These are phyloP conservation scores for Oxytorus armatus DNA, from an alignment of 2,888 invertebrate genomes.

Conservation along the genomic window DNA sequence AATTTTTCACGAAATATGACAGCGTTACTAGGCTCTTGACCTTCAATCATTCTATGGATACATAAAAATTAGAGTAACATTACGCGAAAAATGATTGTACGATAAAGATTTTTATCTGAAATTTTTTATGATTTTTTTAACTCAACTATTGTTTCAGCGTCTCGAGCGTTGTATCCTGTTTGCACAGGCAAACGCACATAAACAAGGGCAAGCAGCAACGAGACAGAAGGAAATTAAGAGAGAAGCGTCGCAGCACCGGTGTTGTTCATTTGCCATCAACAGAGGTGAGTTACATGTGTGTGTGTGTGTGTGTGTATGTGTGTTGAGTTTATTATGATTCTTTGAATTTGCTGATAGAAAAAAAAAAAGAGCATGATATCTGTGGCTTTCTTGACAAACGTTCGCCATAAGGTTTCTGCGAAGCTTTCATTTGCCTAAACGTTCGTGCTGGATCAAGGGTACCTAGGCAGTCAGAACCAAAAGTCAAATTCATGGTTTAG, in stretches of 20 bases:
- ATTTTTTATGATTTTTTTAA: not conserved
- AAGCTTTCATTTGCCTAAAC: slow-evolving; percentile 17
- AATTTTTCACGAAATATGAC: no score
- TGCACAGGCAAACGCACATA: slow-evolving; percentile 84
- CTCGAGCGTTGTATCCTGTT: slow-evolving; percentile 78
- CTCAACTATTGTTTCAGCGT: slow-evolving; percentile 73
- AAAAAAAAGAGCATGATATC: slow-evolving; percentile 47
- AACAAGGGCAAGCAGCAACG: slow-evolving; percentile 86
- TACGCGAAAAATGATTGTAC: no score
- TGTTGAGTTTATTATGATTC: not conserved
- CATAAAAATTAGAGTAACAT: no score
- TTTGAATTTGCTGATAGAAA: slow-evolving; percentile 7
- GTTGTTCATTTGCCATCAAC: slow-evolving; percentile 87
- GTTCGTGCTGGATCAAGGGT: slow-evolving; percentile 1
- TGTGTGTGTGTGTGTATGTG: not conserved
- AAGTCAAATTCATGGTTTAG: not conserved
- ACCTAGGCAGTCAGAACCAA: not conserved
- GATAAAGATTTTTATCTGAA: not conserved
- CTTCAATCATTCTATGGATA: no score
- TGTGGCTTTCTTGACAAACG: slow-evolving; percentile 35
- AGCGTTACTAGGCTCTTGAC: no score
- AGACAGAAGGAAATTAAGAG: slow-evolving; percentile 86
- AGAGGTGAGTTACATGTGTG: slow-evolving; percentile 84
- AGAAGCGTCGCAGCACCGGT: slow-evolving; percentile 87
- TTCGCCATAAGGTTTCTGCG: slow-evolving; percentile 26